Percentiles rank a stretch among this genome's conserved stretches.
Evolutionary conservation across 2,888 invertebrate species (phyloP).

Genomic region (Meta bourneti): DNA sequence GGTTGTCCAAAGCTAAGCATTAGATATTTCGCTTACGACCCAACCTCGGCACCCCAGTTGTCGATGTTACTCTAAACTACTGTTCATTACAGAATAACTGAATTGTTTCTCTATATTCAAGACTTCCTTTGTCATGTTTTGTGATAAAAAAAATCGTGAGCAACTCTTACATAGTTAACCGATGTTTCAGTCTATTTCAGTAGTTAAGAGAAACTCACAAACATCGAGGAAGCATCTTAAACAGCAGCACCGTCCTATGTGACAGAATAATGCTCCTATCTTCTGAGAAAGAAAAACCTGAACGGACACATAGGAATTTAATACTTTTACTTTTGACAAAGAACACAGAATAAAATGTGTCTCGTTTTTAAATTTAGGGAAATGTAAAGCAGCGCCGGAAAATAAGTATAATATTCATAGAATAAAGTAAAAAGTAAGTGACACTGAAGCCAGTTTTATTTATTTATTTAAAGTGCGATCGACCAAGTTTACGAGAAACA

Average conservation of each 20-base stretch:
- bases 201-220: too few species aligned
- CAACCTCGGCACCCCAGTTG: too few species aligned
- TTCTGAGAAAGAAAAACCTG: constrained; percentile 14
- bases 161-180: too few species aligned
- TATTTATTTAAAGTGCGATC: background rate
- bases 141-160: too few species aligned
- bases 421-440: constrained; percentile 35
- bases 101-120: too few species aligned
- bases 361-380: constrained; percentile 28
- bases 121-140: too few species aligned
- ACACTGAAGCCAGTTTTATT: constrained; percentile 7
- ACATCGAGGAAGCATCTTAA: too few species aligned
- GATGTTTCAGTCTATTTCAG: too few species aligned
- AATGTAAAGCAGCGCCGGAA: constrained; percentile 26
- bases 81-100: too few species aligned
- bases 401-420: constrained; percentile 37
- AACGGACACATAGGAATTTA: background rate
- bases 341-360: background rate
- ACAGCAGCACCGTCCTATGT: background rate
- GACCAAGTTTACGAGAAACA: constrained; percentile 33
- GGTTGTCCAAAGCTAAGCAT: too few species aligned
- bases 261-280: constrained; percentile 8
- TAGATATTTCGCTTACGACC: too few species aligned
- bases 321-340: constrained; percentile 9
- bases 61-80: too few species aligned